Base-by-base conservation (phyloP, 1,140 invertebrate species). In the Leptopilina boulardi region DNA sequence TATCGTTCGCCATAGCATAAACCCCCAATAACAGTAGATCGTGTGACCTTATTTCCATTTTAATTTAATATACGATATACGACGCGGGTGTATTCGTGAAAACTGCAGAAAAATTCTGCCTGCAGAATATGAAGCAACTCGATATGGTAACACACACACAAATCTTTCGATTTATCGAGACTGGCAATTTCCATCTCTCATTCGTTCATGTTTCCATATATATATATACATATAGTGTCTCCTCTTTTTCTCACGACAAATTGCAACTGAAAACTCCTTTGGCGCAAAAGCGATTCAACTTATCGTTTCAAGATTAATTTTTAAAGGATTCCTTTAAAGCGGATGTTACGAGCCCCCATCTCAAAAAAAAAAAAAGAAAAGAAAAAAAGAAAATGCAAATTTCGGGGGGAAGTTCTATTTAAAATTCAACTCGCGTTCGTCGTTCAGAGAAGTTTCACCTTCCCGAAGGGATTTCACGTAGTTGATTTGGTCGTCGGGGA, bases 221-320 rank as follows among this genome's bases (percentile, higher is more conserved):
- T 13, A 59, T 9, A 59, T 13, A 59, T 11, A 2, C 23, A 9
- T 18, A 8, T 10, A 6, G 19, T 23, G 19, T 30, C 3, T 30
- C 13, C 10, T 13, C 11, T 21, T 9, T 59, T 13, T 70, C 54
- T 72, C 23, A 41, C 47, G 59, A 77, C 73, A 77, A 77, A 77
- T 73, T 51, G 72, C 59, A 34, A 38, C 70, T 73, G 72, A 41
- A 77, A 70, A 59, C 56, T 59, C 21, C 15, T 47, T 42, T 23
- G 54, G 54, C 5, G 21, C 21, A 23, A 23, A 59, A 71, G 54
- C 56, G 26, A 70, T 66, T 23, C 41, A 66, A 77, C 72, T 77
- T 77, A 77, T 77, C 72, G 71, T 42, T 74, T 54, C 15, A 56
- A 77, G 72, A 74, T 77, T 77, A 77, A 77, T 77, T 73, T 77